Base-by-base conservation (phyloP, 2,797 vertebrate species). In the Forpus xanthops region DNA sequence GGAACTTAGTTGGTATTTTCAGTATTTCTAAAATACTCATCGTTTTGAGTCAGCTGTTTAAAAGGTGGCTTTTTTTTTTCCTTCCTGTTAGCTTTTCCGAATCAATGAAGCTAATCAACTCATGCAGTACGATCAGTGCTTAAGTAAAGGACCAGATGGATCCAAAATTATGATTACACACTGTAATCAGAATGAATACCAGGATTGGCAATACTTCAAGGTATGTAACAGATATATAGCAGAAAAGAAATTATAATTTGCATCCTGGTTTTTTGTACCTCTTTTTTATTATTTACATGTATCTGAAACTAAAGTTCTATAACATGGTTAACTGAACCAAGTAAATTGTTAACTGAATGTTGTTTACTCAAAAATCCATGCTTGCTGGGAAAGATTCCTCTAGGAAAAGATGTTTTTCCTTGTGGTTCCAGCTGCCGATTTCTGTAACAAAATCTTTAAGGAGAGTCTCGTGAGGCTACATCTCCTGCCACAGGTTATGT, bases 131-230 rank as follows among this genome's bases (percentile, higher is more conserved):
- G 99, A 99, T 94, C 99, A 99, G 96, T 99, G 99, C 96, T 97
- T 99, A 97, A 98, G 98, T 33, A 99, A 97, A 96, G 99, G 98
- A 56, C 14, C 93, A 5, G 99, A 99, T 80, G 98, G 98, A 80
- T 97, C 98, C 19, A 98, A 98, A 56, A 94, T 99, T 80, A 98
- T 98, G 97, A 98, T 99, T 84, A 99, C 98, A 64, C 99, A 99
- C 96, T 99, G 99, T 95, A 99, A 98, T 80, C 97, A 98, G 90
- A 99, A 99, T 39, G 98, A 99, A 90, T 95, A 98, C 97, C 99
- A 98, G 15, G 99, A 99, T 42, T 99, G 99, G 99, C 99, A 98
- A n/a, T 99, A 99, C 96, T 99, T 99, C 95, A 99, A 99, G 99
- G 99, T 99, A 97, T 88, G 95, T 44, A 73, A 27, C 39, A 52